phyloP scores from a whole-genome alignment of 2,797 vertebrate species.

The Coendou prehensilis region DNA sequence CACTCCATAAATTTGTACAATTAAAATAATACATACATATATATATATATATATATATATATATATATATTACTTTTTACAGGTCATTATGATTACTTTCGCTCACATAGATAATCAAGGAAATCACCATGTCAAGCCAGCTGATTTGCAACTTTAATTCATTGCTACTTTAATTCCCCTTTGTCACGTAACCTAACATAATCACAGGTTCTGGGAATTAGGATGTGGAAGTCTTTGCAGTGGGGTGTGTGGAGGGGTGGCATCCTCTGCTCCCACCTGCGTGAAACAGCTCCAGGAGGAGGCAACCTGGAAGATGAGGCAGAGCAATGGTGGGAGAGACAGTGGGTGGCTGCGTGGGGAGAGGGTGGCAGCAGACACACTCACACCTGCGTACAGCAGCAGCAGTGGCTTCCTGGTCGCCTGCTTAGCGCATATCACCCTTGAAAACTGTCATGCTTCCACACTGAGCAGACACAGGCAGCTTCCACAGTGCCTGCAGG shows the following conservation, averaged over 20 bases:
- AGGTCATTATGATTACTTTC: neutral
- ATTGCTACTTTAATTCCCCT: neutral
- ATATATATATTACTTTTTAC: neutral
- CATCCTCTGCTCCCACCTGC: neutral
- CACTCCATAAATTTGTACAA: neutral
- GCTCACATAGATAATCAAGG: neutral
- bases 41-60: neutral
- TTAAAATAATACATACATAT: neutral
- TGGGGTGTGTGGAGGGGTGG: too few species aligned
- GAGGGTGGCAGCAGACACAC: slow-evolving; percentile 2
- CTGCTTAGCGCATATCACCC: slow-evolving; percentile 66
- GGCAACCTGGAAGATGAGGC: neutral
- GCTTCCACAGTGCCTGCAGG: slow-evolving; percentile 85
- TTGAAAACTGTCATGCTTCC: slow-evolving; percentile 77
- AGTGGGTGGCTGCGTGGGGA: too few species aligned
- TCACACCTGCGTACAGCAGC: neutral
- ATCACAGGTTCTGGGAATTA: neutral
- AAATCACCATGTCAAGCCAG: neutral
- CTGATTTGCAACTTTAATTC: neutral
- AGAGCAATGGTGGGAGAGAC: neutral
- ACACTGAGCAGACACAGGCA: slow-evolving; percentile 78
- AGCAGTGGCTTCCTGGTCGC: slow-evolving; percentile 16
- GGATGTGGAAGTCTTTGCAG: neutral
- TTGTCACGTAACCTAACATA: neutral
- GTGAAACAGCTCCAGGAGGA: neutral